A percentile compares a stretch with the other conserved stretches of the same genome.
phyloP scores from a whole-genome alignment of 2,113 vertebrate genomes.

The Felis chaus region DNA sequence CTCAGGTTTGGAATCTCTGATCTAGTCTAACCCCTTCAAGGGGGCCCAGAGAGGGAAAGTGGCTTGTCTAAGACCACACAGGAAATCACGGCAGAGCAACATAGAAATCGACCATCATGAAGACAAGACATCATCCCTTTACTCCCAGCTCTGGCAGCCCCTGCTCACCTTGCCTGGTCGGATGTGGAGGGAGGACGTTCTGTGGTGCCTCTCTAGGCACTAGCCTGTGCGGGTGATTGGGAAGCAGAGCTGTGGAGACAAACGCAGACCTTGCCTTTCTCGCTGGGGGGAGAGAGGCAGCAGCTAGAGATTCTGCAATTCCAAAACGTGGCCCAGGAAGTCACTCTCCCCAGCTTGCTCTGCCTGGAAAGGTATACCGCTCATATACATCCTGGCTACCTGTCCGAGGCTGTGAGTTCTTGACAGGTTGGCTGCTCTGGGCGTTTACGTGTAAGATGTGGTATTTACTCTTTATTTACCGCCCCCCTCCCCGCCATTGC shows the following conservation, averaged over 20 bases:
- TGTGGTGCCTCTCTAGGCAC: too few species aligned
- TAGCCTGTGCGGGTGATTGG: neutral
- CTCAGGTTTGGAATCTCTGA: neutral
- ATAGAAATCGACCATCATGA: accelerated
- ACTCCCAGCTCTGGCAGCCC: neutral
- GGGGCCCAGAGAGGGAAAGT: neutral
- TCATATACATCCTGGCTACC: neutral
- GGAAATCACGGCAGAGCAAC: neutral
- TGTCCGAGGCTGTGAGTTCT: neutral
- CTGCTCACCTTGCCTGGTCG: neutral
- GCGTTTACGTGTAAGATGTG: neutral
- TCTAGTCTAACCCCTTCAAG: neutral
- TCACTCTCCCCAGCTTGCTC: accelerated
- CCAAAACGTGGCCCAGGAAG: neutral
- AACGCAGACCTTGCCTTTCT: neutral
- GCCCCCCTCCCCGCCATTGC: too few species aligned
- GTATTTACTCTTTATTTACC: neutral
- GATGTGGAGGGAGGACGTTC: accelerated
- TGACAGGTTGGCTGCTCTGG: neutral
- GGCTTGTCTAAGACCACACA: neutral
- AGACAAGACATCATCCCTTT: neutral
- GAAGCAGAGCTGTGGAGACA: neutral
- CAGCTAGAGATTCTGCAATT: neutral
- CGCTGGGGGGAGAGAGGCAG: neutral
- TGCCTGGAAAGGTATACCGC: neutral